phyloP scores from a whole-genome alignment of 2,113 vertebrate species.

The Muntiacus muntjak region DNA sequence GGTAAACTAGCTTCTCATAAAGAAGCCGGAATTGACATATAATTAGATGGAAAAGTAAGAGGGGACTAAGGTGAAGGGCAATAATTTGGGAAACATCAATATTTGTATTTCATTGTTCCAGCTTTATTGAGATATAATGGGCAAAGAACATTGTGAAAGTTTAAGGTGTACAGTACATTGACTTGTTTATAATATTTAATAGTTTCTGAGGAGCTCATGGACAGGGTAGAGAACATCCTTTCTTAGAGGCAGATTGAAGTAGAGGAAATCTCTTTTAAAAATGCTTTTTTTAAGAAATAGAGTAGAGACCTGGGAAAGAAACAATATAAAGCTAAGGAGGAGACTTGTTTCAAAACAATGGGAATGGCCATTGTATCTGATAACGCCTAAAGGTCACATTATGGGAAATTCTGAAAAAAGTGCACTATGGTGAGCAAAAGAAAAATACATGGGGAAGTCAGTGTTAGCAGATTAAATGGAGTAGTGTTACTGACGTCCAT shows the following conservation, averaged over 20 bases:
- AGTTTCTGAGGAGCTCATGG: not conserved
- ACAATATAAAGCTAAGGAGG: not conserved
- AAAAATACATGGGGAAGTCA: not conserved
- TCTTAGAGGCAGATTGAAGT: not conserved
- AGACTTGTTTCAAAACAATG: not conserved
- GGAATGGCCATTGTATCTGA: not conserved
- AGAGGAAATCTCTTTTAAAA: not conserved
- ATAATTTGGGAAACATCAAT: not conserved
- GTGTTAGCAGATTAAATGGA: not conserved
- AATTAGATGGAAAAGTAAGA: not conserved
- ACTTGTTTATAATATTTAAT: not conserved
- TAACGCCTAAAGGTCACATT: fast-evolving
- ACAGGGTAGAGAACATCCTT: not conserved
- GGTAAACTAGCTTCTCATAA: not conserved
- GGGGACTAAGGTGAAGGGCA: not conserved
- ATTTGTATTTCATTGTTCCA: not conserved
- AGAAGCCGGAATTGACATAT: not conserved
- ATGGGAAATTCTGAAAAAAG: not conserved
- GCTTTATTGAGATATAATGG: not conserved
- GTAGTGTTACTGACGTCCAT: no score
- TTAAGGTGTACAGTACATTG: not conserved
- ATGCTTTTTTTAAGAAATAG: not conserved
- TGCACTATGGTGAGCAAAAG: not conserved
- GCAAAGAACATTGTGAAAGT: not conserved
- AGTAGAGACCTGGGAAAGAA: not conserved